Percentiles rank a stretch among this genome's conserved stretches.
These are phyloP conservation scores for Octonoba sinensis DNA, from an alignment of 2,888 invertebrate genomes.

Conservation along the genomic window DNA sequence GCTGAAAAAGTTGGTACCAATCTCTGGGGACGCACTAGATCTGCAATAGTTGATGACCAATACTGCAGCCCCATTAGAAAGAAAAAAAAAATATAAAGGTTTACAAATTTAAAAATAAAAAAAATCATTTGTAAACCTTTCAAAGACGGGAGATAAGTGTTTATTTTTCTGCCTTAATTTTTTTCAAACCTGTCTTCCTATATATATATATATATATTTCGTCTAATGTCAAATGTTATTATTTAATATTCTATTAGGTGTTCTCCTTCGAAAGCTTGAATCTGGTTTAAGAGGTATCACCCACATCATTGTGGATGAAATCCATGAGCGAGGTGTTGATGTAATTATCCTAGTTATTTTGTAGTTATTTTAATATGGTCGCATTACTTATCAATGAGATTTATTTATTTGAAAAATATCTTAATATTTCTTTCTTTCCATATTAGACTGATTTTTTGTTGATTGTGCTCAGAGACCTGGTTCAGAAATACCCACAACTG, in stretches of 20 bases:
- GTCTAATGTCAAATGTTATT: neutral
- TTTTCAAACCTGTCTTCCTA: too few relatives aligned
- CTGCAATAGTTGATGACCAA: too few relatives aligned
- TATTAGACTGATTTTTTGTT: constrained; percentile 89
- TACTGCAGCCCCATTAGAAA: too few relatives aligned
- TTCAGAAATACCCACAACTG: constrained; percentile 89
- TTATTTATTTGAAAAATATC: neutral
- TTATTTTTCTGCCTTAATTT: too few relatives aligned
- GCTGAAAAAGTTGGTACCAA: too few relatives aligned
- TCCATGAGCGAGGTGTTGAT: constrained; percentile 86
- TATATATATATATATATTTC: too few relatives aligned
- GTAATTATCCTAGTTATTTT: constrained; percentile 70
- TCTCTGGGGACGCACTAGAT: too few relatives aligned
- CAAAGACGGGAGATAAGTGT: too few relatives aligned
- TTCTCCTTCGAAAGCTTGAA: constrained; percentile 91
- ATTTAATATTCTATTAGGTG: constrained; percentile 74
- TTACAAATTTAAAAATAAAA: too few relatives aligned
- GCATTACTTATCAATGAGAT: neutral
- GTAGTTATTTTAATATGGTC: neutral
- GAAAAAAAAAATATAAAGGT: too few relatives aligned
- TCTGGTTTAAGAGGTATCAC: constrained; percentile 93
- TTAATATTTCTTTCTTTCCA: constrained; percentile 29
- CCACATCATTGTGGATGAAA: constrained; percentile 98
- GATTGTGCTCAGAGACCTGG: constrained; percentile 94
- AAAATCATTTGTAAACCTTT: too few relatives aligned